Conservation (phyloP, 2,797 vertebrate genomes). For the Acanthurus leucopareius region DNA sequence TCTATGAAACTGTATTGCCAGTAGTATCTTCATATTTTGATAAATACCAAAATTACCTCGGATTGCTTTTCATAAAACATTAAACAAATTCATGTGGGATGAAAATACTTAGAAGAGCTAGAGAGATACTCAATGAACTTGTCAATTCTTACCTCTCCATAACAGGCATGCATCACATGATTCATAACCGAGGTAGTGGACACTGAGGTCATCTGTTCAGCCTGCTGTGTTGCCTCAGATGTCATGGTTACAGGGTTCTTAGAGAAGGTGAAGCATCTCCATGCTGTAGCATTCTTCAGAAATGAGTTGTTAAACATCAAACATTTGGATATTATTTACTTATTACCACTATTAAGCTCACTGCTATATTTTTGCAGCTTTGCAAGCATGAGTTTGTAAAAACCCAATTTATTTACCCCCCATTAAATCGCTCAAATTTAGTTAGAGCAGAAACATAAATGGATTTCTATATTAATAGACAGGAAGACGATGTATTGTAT, state of each 20-base stretch:
- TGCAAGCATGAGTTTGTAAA: neutral
- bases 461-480: too few relatives aligned
- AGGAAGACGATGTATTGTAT: too few relatives aligned
- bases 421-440: neutral
- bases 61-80: neutral
- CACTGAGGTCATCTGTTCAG: conserved; percentile 77
- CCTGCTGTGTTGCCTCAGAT: conserved; percentile 73
- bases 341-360: neutral
- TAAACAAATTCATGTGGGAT: neutral
- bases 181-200: conserved; percentile 91
- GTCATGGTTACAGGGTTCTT: conserved; percentile 86
- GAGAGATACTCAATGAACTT: neutral
- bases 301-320: conserved; percentile 4
- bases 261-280: conserved; percentile 95
- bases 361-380: neutral
- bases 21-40: neutral
- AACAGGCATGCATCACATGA: conserved; percentile 93
- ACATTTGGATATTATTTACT: neutral
- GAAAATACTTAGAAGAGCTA: neutral
- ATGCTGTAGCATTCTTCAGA: conserved; percentile 91
- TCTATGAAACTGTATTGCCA: neutral
- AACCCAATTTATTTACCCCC: neutral
- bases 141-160: conserved; percentile 88
- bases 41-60: neutral
- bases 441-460: neutral